A percentile compares a stretch with the other conserved stretches of the same genome.
Conservation (phyloP, 2,113 vertebrate species). For the Sinocyclocheilus anshuiensis region DNA sequence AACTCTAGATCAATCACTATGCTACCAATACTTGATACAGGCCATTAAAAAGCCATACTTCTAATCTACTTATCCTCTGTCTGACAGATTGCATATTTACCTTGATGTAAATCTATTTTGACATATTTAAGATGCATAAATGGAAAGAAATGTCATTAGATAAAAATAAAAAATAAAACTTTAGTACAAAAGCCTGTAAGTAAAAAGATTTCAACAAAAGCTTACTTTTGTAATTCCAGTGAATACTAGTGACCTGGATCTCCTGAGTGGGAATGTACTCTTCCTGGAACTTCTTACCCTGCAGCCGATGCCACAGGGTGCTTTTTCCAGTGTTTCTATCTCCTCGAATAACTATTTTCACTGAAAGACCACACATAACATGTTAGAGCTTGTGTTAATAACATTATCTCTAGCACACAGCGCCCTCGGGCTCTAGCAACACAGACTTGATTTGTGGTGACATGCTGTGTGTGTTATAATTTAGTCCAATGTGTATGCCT, state of each 20-base stretch:
- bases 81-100: slow-evolving; percentile 8
- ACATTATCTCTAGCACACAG: not conserved
- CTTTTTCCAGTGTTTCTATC: slow-evolving; percentile 98
- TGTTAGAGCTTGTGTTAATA: slow-evolving; percentile 5
- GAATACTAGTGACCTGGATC: slow-evolving; percentile 99
- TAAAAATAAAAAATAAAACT: not conserved
- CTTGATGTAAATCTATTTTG: slow-evolving; percentile 23
- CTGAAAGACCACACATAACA: slow-evolving; percentile 66
- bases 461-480: not conserved
- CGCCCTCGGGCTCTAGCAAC: not conserved
- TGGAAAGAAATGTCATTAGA: not conserved
- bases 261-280: slow-evolving; percentile 99
- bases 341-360: slow-evolving; percentile 98
- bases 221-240: slow-evolving; percentile 99
- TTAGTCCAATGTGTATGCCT: not conserved
- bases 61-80: not conserved
- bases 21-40: not conserved
- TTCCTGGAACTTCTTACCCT: slow-evolving; percentile 93
- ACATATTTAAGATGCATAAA: slow-evolving; percentile 6
- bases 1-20: slow-evolving; percentile 7
- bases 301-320: slow-evolving; percentile 94
- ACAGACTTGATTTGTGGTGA: slow-evolving; percentile 5
- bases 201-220: too few species aligned
- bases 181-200: not conserved
- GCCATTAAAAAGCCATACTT: not conserved